These are phyloP conservation scores for Balaenoptera acutorostrata DNA, from an alignment of 2,113 vertebrate species.

Conservation along the genomic window DNA sequence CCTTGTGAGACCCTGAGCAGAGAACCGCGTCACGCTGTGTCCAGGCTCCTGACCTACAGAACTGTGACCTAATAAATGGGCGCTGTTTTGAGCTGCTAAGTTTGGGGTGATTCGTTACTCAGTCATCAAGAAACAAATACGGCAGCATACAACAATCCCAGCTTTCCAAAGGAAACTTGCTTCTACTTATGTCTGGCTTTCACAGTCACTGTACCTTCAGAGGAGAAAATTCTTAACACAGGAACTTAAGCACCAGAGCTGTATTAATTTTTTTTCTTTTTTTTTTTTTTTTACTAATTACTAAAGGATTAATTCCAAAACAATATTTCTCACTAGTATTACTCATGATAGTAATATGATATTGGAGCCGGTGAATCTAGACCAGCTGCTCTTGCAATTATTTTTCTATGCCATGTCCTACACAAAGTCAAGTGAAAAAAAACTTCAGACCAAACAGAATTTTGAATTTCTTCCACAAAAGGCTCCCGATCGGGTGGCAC, in stretches of 20 bases:
- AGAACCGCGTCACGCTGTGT: background rate
- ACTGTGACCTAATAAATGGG: background rate
- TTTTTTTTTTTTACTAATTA: background rate
- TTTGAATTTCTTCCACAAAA: background rate
- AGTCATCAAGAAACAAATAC: background rate
- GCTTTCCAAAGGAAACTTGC: background rate
- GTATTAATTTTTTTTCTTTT: background rate
- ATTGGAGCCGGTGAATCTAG: background rate
- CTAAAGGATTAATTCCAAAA: background rate
- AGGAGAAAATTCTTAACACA: background rate
- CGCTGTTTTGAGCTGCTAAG: background rate
- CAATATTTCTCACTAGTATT: background rate
- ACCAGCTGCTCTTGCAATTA: background rate
- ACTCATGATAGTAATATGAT: background rate
- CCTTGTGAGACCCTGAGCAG: background rate
- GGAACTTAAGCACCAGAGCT: background rate
- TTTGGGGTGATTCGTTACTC: background rate
- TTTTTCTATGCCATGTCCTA: background rate
- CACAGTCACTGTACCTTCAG: too few species aligned
- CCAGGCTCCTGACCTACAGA: background rate
- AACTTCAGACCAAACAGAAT: background rate
- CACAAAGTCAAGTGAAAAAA: background rate
- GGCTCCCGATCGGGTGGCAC: background rate
- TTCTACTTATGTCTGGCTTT: background rate
- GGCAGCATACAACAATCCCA: background rate